phyloP scores from a whole-genome alignment of 2,113 vertebrate species.

The Hippopotamus amphibius region DNA sequence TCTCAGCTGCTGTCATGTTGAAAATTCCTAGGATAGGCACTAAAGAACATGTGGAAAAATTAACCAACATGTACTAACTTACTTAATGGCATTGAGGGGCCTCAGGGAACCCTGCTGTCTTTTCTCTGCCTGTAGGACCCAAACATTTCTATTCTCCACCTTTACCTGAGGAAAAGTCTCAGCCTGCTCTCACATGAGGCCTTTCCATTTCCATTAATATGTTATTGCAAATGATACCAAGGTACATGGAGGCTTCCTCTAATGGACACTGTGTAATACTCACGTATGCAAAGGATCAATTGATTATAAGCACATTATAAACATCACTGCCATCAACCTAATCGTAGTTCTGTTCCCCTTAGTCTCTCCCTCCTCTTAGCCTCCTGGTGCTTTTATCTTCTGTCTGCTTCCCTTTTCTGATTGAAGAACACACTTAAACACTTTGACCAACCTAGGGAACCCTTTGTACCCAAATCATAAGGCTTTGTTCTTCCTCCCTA shows the following conservation, averaged over 20 bases:
- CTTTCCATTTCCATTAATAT: neutral
- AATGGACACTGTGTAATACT: neutral
- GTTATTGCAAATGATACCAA: neutral
- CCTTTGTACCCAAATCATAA: neutral
- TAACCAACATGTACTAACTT: neutral
- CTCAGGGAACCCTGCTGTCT: neutral
- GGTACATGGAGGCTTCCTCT: neutral
- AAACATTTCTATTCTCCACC: neutral
- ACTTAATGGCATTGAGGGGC: neutral
- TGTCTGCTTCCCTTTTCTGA: neutral
- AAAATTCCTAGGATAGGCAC: neutral
- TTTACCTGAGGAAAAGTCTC: neutral
- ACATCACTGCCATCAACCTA: neutral
- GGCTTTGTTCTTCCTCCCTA: neutral
- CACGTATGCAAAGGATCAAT: neutral
- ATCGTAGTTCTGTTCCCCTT: neutral
- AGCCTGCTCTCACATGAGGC: neutral
- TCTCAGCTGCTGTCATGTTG: neutral
- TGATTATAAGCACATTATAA: neutral
- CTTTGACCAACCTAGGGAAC: neutral
- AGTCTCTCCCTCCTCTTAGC: neutral
- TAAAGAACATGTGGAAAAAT: slow-evolving; percentile 14
- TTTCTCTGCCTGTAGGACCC: neutral
- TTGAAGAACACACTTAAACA: neutral
- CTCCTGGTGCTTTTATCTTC: neutral